Base-by-base conservation (phyloP, 2,113 vertebrate genomes). In the Nesogale talazaci region DNA sequence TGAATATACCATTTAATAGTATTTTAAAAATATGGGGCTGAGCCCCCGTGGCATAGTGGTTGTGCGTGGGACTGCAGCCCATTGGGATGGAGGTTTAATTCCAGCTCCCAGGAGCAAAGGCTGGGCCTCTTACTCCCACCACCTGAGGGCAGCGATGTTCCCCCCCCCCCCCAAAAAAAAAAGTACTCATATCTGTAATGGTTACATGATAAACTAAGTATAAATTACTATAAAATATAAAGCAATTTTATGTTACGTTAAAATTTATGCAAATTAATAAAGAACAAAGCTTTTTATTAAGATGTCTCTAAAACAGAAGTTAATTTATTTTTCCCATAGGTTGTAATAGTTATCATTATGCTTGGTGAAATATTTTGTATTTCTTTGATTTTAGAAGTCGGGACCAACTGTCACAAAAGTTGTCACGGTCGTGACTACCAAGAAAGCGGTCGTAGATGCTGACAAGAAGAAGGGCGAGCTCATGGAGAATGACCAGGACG, bases 401-500 rank as follows among this genome's bases (percentile, higher is more conserved):
- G 99, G 99, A 34, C 98, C 99, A 98, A 99, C 97, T 0, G 98
- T 99, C 83, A 99, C 99, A 82, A 99, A 99, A 97, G 99, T 99
- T 75, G 98, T 99, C 89, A 99, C 99, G 0, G 99, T 99, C 0
- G 98, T 99, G 61, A 99, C 99, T 95, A 99, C 99, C 23, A 99
- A 99, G 97, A 99, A 99, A 91, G 99, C 98, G 46, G 92, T 98
- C 31, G 95, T 38, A 2, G 98, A 99, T 86, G 97, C 98, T 57
- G 98, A 98, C 95, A 99, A 99, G 98, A 99, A 99, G 98, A 99
- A 99, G 97, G 99, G 99, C 15, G 99, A 99, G 72, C 98, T 99
- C 79, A 99, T 99, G 99, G 99, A 99, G 94, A 99, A 99, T 70
- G 99, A 99, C 97, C 99, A 99, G 97, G 99, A 99, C 96, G 99